These are phyloP conservation scores for Cryptocephalus primarius DNA, from an alignment of 2,888 invertebrate genomes.

Conservation along the genomic window DNA sequence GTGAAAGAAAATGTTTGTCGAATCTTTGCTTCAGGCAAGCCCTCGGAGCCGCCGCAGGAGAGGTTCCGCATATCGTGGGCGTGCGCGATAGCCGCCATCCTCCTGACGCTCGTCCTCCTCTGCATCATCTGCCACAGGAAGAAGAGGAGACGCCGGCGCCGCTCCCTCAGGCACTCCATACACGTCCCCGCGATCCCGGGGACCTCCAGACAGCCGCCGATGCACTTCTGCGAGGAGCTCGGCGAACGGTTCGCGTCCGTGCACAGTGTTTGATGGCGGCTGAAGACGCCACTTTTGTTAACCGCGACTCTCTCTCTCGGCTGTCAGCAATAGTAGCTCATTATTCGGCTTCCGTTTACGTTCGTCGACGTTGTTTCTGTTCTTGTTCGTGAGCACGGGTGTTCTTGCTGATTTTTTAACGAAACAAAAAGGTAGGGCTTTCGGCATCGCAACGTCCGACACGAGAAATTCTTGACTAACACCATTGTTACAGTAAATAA, in stretches of 20 bases:
- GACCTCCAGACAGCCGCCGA: conserved; percentile 33
- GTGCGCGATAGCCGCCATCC: conserved; percentile 35
- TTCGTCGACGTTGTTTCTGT: background rate
- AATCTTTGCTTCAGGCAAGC: conserved; percentile 25
- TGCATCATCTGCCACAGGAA: conserved; percentile 48
- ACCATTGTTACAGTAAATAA: too few relatives aligned
- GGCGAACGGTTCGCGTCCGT: conserved; percentile 46
- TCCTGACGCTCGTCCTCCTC: conserved; percentile 36
- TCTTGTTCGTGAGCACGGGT: background rate
- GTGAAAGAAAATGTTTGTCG: too few relatives aligned
- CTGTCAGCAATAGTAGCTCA: conserved; percentile 26
- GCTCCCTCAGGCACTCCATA: conserved; percentile 37
- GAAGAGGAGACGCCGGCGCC: conserved; percentile 35
- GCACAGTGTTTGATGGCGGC: conserved; percentile 45
- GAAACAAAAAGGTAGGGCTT: too few relatives aligned
- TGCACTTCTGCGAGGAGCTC: conserved; percentile 45
- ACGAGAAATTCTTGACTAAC: too few relatives aligned
- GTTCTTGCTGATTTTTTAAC: too few relatives aligned
- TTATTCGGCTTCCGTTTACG: background rate
- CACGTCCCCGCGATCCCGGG: conserved; percentile 32
- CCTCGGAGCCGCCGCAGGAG: conserved; percentile 30
- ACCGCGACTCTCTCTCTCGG: conserved; percentile 18
- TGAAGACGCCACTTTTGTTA: conserved; percentile 22
- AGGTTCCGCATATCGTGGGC: conserved; percentile 25
- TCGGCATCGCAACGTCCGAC: too few relatives aligned